Conservation (phyloP, 2,888 invertebrate species). For the Encarsia formosa region DNA sequence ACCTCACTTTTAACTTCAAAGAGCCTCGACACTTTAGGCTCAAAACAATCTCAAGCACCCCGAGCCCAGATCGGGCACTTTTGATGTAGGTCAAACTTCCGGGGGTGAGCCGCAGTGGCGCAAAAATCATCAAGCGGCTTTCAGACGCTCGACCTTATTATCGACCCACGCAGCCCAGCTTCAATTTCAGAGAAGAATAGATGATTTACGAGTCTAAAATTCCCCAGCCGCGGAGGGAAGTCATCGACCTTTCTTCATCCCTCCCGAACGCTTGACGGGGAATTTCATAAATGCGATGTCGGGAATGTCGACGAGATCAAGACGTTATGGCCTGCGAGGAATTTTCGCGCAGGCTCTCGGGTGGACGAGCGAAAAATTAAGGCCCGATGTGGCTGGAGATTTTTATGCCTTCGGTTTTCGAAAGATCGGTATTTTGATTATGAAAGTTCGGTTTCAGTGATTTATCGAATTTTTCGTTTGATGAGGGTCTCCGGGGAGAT, state of each 20-base stretch:
- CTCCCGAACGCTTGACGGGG: not conserved
- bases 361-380: not conserved
- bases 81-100: not conserved
- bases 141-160: not conserved
- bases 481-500: not conserved
- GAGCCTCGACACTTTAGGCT: not conserved
- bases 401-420: not conserved
- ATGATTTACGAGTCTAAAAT: conserved; percentile 21
- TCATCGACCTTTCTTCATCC: conserved; percentile 1
- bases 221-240: not conserved
- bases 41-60: not conserved
- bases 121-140: not conserved
- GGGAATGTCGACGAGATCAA: conserved; percentile 13
- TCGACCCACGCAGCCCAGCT: not conserved
- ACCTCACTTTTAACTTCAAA: not conserved
- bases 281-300: conserved; percentile 15
- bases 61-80: not conserved
- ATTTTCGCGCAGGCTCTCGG: conserved; percentile 6
- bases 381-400: not conserved
- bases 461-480: conserved; percentile 10
- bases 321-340: conserved; percentile 14
- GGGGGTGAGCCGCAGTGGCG: not conserved
- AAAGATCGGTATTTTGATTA: no score
- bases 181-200: conserved; percentile 16
- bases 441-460: conserved; percentile 17